Base-by-base conservation (phyloP, 2,113 vertebrate genomes). In the Colossoma macropomum region DNA sequence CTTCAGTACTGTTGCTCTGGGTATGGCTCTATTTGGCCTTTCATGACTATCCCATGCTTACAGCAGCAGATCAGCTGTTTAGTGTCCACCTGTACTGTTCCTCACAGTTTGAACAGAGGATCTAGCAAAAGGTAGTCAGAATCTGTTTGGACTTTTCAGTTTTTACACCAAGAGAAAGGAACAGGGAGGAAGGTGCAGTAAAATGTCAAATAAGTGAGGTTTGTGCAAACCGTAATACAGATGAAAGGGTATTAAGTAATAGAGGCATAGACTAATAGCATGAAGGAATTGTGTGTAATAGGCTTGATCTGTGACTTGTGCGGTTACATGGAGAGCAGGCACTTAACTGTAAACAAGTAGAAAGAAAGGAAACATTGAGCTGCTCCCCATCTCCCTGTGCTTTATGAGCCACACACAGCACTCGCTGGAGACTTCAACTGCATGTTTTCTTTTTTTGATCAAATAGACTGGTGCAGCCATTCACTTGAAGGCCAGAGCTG, bases 1-100 rank as follows among this genome's bases (percentile, higher is more conserved):
- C 71, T 97, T 97, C 93, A 96, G 91, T 79, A 97, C 95, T 0
- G 94, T 94, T 38, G 86, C 96, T 71, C 83, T 97, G 89, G 96
- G 96, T 97, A 93, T 59, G 94, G 90, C 21, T 41, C 9, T 60
- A 2, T 52, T 23, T 32, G 27, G 23, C 45, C 21, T 79, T 27
- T 77, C 60, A 65, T 76, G 76, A 76, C 32, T 27, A 30, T 45
- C 56, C 48, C 85, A 54, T 56, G 16, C 80, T 19, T 48, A 60
- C 28, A 32, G 19, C n/a, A 23, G 30, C 32, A 38, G 2, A 21
- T 7, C 6, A 54, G 52, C 52, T 54, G 60, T 48, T 77, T 45
- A 62, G 34, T 38, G 65, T 65, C 38, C 17, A 23, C 23, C 21
- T 71, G 21, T 45, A 25, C 27, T 72, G 38, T 71, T 48, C 11